Evolutionary conservation across 2,797 vertebrate species (phyloP), one percentile per base, ranked within the genome.

Genomic region (Lerista edwardsae): DNA sequence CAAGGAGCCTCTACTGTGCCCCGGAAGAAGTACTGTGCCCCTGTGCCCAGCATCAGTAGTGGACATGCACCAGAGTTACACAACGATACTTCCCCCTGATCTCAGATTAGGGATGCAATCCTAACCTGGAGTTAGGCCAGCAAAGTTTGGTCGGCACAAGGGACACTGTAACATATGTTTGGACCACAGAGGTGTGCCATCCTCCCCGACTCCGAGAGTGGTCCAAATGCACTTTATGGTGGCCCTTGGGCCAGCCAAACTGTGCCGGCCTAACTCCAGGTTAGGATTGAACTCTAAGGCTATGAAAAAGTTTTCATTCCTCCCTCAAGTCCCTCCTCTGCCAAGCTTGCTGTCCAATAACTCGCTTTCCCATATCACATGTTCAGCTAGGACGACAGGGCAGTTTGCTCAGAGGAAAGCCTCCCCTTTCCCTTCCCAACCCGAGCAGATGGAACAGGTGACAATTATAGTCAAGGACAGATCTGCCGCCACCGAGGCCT

Each of bases 71-170:
- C 39, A 41, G 12, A 51, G 44, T 67, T 55, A 65, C 29, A 47
- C 34, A 79, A 41, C 5, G 1, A n/a, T 55, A 8, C 41, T 15
- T 10, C 29, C 76, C 25, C 17, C 31, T 3, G 9, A 21, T 34
- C 62, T 31, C 21, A 44, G 79, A 69, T 75, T 36, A 85, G 74
- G 78, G 23, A n/a, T n/a, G n/a, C n/a, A n/a, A n/a, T n/a, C n/a
- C n/a, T n/a, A n/a, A n/a, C n/a, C n/a, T n/a, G n/a, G n/a, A n/a
- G n/a, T n/a, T n/a, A n/a, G n/a, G n/a, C n/a, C n/a, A n/a, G n/a
- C n/a, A n/a, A n/a, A n/a, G n/a, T n/a, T n/a, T n/a, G n/a, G n/a
- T n/a, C n/a, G n/a, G n/a, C n/a, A n/a, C n/a, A n/a, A n/a, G n/a
- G n/a, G n/a, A n/a, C n/a, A n/a, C n/a, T n/a, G n/a, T n/a, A n/a